Evolutionary conservation across 2,797 vertebrate species (phyloP), one percentile per base, ranked within the genome.

Genomic region (Rousettus madagascariensis): DNA sequence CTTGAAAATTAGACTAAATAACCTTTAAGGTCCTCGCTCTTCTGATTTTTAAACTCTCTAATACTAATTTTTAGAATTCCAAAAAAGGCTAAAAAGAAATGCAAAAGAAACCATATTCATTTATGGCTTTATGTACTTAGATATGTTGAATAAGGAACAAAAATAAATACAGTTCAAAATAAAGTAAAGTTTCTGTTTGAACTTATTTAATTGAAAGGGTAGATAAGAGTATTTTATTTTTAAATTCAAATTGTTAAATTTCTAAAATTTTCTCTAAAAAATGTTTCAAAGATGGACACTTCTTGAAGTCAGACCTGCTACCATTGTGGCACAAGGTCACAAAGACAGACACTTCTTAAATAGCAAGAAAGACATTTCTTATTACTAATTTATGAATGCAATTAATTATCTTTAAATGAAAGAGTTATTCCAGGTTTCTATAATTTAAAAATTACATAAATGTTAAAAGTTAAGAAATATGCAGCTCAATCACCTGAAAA

Each of bases 401-500:
- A 91, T 51, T 78, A 86, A 92, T 51, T 82, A 92, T 83, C 72
- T 94, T 85, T 77, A 95, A 90, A 77, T 63, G 28, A 80, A 61
- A 91, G 5, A 88, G 80, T 89, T 90, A 49, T 28, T 89, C 85
- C 53, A 36, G 80, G 20, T 79, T 95, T 91, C 33, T 66, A 72
- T 7, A 92, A 85, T 75, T 77, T 90, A 87, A 90, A 85, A 74
- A 51, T 46, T 61, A 49, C 6, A 94, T 36, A 91, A 97, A 80
- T 94, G 36, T 65, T 65, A 80, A 91, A 92, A 68, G 28, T 6
- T 30, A 80, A 71, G n/a, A 74, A 86, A 78, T 30, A 80, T 17
- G 3, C 19, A 92, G 12, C 12, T 66, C 12, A 22, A 78, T 36
- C n/a, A 61, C n/a, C 43, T 96, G 13, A 43, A 93, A 96, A 95